These are phyloP conservation scores for Xanthia icteritia DNA, from an alignment of 2,888 invertebrate species.

Conservation along the genomic window DNA sequence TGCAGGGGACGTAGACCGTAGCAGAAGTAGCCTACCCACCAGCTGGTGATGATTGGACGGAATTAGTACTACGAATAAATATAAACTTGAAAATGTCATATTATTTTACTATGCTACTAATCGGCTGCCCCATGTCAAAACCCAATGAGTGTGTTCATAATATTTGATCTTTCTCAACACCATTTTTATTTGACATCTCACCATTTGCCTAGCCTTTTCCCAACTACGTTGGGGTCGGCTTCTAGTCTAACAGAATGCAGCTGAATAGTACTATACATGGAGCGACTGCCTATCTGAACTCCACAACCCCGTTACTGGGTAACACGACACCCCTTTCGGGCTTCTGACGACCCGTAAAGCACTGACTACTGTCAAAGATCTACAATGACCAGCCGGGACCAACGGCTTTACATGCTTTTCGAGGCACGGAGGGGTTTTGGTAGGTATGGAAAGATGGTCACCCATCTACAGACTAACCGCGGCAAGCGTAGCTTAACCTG, in stretches of 20 bases:
- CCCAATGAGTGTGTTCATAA: not conserved
- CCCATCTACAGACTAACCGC: no score
- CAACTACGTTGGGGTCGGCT: not conserved
- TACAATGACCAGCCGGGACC: no score
- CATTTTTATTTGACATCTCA: not conserved
- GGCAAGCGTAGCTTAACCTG: no score
- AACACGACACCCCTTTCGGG: no score
- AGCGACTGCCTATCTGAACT: no score
- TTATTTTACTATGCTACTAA: not conserved
- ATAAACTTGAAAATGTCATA: not conserved
- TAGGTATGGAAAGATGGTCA: no score
- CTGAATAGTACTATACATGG: not conserved
- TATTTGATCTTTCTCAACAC: not conserved
- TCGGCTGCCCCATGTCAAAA: not conserved
- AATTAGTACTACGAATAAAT: not conserved
- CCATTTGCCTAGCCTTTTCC: not conserved
- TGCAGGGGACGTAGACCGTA: conserved; percentile 83
- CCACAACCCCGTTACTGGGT: no score
- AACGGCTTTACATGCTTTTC: no score
- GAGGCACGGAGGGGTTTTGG: no score
- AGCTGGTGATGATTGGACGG: conserved; percentile 68
- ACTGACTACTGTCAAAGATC: no score
- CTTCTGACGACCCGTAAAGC: no score
- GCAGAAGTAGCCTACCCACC: conserved; percentile 86
- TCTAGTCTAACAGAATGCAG: not conserved